Percentiles rank a stretch among this genome's conserved stretches.
Conservation (phyloP, 2,113 vertebrate genomes). For the pig (Sus scrofa) region T2T-Sscrofa CM000820.6:36433001-36433500, state of each 20-base stretch:
- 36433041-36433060: too few species aligned
- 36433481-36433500: not conserved
- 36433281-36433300: not conserved
- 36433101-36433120: too few species aligned
- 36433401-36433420: not conserved
- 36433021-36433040: too few species aligned
- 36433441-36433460: not conserved
- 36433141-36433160: not conserved
- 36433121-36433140: too few species aligned
- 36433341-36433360: not conserved
- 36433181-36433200: not conserved
- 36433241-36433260: not conserved
- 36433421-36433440: not conserved
- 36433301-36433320: not conserved
- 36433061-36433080: too few species aligned
- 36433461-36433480: conserved; percentile 26
- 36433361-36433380: not conserved
- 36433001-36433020: too few species aligned
- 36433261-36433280: not conserved
- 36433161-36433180: conserved; percentile 38
- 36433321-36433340: conserved; percentile 23
- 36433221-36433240: not conserved
- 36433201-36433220: not conserved
- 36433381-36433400: conserved; percentile 20
- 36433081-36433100: too few species aligned